Base-by-base conservation (phyloP, 1,140 invertebrate genomes). In the Drosophila santomea region DNA sequence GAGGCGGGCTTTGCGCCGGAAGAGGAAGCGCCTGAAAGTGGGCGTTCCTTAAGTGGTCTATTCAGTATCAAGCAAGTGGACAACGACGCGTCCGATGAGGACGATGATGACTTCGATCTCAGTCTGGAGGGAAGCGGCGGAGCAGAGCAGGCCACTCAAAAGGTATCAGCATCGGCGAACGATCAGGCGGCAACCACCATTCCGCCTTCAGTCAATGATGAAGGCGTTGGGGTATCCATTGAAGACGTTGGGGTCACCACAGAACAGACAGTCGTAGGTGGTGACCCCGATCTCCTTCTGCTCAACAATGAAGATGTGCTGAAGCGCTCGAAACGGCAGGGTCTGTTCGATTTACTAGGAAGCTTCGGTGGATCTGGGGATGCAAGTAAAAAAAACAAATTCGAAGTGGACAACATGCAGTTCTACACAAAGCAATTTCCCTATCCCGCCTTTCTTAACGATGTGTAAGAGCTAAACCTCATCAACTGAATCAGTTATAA, bases 381-480 rank as follows among this genome's bases (percentile, higher is more conserved):
- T 3, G 47, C 36, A 3, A 39, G 32, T 2, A 80, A 77, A 20
- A 54, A 48, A 20, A 28, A 36, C 11, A 83, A 80, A 5, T 77
- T 84, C 11, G 71, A 82, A 14, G 80, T 92, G 17, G 77, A 90
- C 15, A 85, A 94, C 12, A 94, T 94, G 93, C 93, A 92, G 10
- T 93, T 95, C 32, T 93, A 95, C 41, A 95, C 94, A 0, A 95
- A 95, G 82, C 95, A 96, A 74, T 94, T 94, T 85, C 95, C 95
- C 2, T 95, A 96, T 91, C 95, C 95, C 2, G 95, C 95, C 52
- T 95, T 94, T 89, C 93, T 93, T 63, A 93, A 93, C n/a, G 93
- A 95, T 75, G 93, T 93, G 95, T 95, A 74, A 93, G 94, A 94
- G 2, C 7, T 20, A 2, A 2, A 10, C 17, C 17, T 32, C 8